Conservation (phyloP, 35 echinoderm and acorn worm species). For the Anneissia japonica region DNA sequence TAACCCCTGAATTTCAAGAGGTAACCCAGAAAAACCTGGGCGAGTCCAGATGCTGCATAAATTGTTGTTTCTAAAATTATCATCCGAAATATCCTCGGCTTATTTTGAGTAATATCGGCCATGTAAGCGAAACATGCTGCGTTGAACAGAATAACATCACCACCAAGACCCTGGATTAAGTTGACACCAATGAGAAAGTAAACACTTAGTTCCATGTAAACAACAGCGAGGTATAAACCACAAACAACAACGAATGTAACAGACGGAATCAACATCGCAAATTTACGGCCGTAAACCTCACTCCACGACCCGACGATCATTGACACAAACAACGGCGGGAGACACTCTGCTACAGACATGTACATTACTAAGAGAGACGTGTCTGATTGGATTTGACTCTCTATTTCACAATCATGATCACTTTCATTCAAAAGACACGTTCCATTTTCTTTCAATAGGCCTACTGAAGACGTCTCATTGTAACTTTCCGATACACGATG, state of each 20-base stretch:
- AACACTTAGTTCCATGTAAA: neutral
- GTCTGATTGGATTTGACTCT: neutral
- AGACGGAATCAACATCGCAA: neutral
- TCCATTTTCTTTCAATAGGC: neutral
- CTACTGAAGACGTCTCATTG: neutral
- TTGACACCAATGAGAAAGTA: neutral
- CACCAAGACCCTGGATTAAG: neutral
- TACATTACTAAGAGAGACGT: neutral
- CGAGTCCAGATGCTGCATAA: neutral
- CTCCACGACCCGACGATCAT: neutral
- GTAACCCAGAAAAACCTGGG: neutral
- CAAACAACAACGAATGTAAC: neutral
- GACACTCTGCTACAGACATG: neutral
- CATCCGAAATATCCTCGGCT: neutral
- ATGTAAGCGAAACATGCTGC: neutral
- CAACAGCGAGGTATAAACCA: neutral
- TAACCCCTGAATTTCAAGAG: neutral
- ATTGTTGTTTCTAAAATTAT: neutral
- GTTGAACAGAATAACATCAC: neutral
- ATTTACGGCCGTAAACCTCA: neutral
- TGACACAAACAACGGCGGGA: neutral
- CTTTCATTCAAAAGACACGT: neutral
- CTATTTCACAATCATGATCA: neutral
- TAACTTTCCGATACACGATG: neutral
- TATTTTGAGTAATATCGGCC: neutral